Conservation (phyloP, 2,888 invertebrate species). For the Drosophila buzzatii region DNA sequence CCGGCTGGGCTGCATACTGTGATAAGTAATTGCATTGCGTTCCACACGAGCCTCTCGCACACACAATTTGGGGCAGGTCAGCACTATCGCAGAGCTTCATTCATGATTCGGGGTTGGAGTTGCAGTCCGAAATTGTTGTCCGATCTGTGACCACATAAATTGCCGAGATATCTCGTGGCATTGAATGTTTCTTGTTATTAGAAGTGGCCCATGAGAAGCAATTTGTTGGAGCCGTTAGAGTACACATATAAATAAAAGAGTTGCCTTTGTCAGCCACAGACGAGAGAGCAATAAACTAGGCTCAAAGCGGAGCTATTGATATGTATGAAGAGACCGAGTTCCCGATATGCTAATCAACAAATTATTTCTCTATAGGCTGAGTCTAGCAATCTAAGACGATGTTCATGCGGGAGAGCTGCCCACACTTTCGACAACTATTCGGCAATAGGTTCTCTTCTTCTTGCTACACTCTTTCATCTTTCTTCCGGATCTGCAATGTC, state of each 20-base stretch:
- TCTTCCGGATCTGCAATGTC: constrained; percentile 26
- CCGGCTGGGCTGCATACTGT: constrained; percentile 67
- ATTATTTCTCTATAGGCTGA: background rate
- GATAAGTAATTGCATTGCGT: constrained; percentile 79
- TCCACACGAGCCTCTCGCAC: constrained; percentile 28
- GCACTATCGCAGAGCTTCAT: constrained; percentile 47
- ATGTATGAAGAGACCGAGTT: background rate
- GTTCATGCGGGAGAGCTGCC: constrained; percentile 1
- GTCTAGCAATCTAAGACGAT: background rate
- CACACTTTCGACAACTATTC: constrained; percentile 12
- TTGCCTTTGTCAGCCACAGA: constrained; percentile 1
- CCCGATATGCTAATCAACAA: constrained; percentile 6
- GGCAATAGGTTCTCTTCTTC: constrained; percentile 6
- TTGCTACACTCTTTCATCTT: constrained; percentile 19
- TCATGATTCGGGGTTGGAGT: constrained; percentile 60
- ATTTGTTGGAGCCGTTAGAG: constrained; percentile 66
- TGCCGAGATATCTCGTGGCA: constrained; percentile 60
- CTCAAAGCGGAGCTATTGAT: background rate
- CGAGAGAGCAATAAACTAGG: background rate
- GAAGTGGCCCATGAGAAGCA: constrained; percentile 72
- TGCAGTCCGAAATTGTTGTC: constrained; percentile 14
- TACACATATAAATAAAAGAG: constrained; percentile 32
- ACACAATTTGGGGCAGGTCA: constrained; percentile 61
- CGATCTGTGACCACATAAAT: constrained; percentile 63
- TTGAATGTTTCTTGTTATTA: constrained; percentile 73